Conservation (phyloP, 2,113 vertebrate genomes). For the Peromyscus californicus region DNA sequence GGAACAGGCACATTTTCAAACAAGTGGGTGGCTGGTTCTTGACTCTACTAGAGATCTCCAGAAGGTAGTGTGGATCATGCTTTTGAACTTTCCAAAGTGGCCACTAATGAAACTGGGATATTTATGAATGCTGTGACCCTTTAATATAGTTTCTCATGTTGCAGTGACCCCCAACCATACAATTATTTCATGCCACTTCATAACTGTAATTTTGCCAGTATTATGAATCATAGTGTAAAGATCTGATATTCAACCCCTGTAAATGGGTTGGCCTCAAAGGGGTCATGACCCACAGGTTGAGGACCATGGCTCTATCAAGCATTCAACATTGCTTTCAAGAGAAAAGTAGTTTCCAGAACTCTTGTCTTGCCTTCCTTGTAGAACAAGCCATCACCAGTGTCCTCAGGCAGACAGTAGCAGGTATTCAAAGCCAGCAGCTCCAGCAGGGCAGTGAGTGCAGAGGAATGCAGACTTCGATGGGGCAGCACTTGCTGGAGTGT, state of each 20-base stretch:
- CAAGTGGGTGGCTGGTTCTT: not conserved
- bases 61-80: not conserved
- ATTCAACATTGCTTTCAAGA: not conserved
- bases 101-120: not conserved
- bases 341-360: not conserved
- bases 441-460: too few relatives aligned
- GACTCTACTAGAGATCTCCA: not conserved
- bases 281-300: not conserved
- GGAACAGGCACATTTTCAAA: not conserved
- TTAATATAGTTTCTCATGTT: not conserved
- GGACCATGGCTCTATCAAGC: not conserved
- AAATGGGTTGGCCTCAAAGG: not conserved
- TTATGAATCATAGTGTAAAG: not conserved
- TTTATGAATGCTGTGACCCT: not conserved
- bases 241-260: not conserved
- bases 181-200: not conserved
- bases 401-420: not conserved
- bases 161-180: not conserved
- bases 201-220: not conserved
- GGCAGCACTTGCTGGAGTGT: not conserved
- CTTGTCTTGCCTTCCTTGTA: not conserved
- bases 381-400: not conserved
- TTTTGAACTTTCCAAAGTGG: not conserved
- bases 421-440: not conserved
- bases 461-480: fast-evolving